Evolutionary conservation across 2,113 vertebrate genomes (phyloP).

Genomic region (Paraplagusia blochii): DNA sequence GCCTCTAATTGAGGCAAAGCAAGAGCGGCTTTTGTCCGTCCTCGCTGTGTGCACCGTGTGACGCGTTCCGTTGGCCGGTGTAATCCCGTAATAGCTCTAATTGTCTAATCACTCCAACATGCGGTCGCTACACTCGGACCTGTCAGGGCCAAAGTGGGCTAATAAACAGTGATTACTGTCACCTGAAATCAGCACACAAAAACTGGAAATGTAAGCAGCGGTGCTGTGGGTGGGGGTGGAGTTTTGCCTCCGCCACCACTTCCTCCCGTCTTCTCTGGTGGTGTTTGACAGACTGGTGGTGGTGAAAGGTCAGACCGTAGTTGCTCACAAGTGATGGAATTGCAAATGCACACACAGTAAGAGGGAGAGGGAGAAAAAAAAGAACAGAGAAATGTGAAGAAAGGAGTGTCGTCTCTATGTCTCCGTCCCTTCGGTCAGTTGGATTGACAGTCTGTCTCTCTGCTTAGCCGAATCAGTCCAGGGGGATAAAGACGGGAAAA

Average conservation of each 20-base stretch:
- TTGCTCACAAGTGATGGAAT: slow-evolving; percentile 63
- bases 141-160: slow-evolving; percentile 58
- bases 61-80: slow-evolving; percentile 56
- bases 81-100: slow-evolving; percentile 66
- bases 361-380: slow-evolving; percentile 62
- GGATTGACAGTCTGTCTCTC: slow-evolving; percentile 68
- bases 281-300: slow-evolving; percentile 73
- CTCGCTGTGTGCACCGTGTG: slow-evolving; percentile 34
- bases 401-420: slow-evolving; percentile 73
- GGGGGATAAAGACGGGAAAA: slow-evolving; percentile 56
- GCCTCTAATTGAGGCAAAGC: slow-evolving; percentile 41
- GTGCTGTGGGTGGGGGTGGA: slow-evolving; percentile 40
- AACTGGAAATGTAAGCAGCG: slow-evolving; percentile 37
- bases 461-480: slow-evolving; percentile 43
- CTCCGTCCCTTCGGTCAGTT: slow-evolving; percentile 45
- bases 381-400: slow-evolving; percentile 58
- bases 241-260: neutral
- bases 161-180: slow-evolving; percentile 69
- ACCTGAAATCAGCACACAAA: slow-evolving; percentile 59
- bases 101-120: slow-evolving; percentile 71
- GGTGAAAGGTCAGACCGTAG: slow-evolving; percentile 78
- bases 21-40: slow-evolving; percentile 31
- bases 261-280: slow-evolving; percentile 34
- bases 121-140: slow-evolving; percentile 54
- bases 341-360: slow-evolving; percentile 32